phyloP scores from a whole-genome alignment of 2,888 invertebrate genomes.

The Keiferia lycopersicella region DNA sequence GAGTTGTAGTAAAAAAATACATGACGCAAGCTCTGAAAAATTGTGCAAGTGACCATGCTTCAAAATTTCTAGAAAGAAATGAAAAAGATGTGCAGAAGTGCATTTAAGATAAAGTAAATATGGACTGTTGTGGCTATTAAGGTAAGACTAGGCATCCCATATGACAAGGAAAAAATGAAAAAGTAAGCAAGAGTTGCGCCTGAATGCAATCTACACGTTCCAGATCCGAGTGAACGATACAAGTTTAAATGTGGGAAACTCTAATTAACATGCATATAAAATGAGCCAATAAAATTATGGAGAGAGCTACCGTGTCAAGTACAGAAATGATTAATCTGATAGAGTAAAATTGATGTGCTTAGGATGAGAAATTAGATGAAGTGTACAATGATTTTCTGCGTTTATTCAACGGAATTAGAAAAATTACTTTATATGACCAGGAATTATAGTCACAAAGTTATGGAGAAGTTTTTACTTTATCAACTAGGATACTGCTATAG shows the following conservation, averaged over 20 bases:
- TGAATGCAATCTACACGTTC: neutral
- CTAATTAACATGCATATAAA: neutral
- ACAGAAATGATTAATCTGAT: neutral
- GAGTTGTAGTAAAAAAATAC: neutral
- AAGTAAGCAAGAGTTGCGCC: neutral
- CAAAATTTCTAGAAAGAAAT: too few species aligned
- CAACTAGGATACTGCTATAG: neutral
- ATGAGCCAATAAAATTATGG: constrained; percentile 1
- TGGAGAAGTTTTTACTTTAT: neutral
- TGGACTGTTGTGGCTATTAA: too few species aligned
- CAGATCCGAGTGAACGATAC: neutral
- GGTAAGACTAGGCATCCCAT: neutral
- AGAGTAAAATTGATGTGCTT: neutral
- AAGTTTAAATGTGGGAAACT: constrained; percentile 3
- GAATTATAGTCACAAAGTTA: neutral
- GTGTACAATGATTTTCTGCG: neutral
- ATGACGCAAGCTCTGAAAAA: neutral
- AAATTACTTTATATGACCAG: neutral
- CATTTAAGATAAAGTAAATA: too few species aligned
- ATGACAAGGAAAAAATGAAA: neutral
- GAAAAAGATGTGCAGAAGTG: too few species aligned
- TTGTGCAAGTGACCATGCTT: too few species aligned
- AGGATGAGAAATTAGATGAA: neutral
- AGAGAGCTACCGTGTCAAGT: neutral
- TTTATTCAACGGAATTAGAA: neutral